Percentiles rank a stretch among this genome's conserved stretches.
Conservation (phyloP, 2,888 invertebrate species). For the Dasypolia templi region DNA sequence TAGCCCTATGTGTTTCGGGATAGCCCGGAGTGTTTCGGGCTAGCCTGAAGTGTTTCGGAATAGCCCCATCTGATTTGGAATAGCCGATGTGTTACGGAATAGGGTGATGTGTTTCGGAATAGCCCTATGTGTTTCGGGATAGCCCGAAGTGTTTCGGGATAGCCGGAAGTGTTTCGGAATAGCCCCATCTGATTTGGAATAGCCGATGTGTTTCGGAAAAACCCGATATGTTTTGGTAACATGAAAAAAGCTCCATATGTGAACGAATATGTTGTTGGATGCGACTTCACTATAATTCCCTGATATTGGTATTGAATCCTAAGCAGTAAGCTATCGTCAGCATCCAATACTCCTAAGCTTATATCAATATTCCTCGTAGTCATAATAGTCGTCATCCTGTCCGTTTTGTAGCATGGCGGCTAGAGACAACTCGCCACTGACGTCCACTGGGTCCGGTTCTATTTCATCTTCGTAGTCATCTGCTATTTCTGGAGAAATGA, state of each 20-base stretch:
- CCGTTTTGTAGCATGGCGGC: constrained; percentile 91
- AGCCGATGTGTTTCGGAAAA: background rate
- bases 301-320: constrained; percentile 43
- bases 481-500: constrained; percentile 45
- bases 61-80: background rate
- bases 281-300: background rate
- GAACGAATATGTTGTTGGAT: background rate
- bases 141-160: background rate
- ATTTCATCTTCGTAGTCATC: constrained; percentile 87
- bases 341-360: constrained; percentile 14
- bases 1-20: background rate
- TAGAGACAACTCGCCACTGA: constrained; percentile 87
- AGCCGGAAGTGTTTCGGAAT: background rate
- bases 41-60: background rate
- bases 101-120: background rate
- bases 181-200: background rate
- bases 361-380: constrained; percentile 92
- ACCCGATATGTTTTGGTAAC: background rate
- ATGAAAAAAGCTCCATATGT: background rate
- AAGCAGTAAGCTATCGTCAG: constrained; percentile 32
- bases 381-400: constrained; percentile 92
- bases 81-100: background rate
- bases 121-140: background rate
- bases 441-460: constrained; percentile 82
- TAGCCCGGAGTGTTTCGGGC: background rate